Conservation (phyloP, 2,888 invertebrate genomes). For the Mycogona germanica region DNA sequence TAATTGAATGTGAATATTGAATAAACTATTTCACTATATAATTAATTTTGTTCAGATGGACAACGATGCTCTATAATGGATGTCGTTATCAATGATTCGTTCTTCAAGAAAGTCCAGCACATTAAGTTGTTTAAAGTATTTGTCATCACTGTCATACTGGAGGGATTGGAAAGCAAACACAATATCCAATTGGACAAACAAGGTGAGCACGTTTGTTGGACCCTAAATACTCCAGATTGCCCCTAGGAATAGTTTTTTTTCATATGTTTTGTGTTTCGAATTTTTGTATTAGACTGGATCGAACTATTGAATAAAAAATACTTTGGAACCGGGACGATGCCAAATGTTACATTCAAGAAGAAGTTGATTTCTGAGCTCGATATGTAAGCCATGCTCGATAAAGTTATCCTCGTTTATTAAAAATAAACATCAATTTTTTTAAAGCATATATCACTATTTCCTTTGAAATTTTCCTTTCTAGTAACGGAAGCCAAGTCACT, state of each 20-base stretch:
- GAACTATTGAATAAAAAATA: conserved; percentile 34
- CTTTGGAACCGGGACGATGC: too few relatives aligned
- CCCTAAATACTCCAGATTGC: conserved; percentile 42
- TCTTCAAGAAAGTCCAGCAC: conserved; percentile 58
- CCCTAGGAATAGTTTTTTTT: background rate
- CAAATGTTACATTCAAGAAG: too few relatives aligned
- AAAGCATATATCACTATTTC: too few relatives aligned
- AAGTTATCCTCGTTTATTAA: too few relatives aligned
- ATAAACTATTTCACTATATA: too few relatives aligned
- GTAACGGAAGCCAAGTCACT: conserved; percentile 32
- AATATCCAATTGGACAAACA: conserved; percentile 53
- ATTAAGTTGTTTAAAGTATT: conserved; percentile 62
- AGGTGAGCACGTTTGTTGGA: conserved; percentile 11
- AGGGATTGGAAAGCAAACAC: conserved; percentile 67
- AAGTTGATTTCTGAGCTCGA: too few relatives aligned
- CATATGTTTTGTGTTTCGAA: conserved; percentile 9
- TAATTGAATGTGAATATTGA: too few relatives aligned
- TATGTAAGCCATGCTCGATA: too few relatives aligned
- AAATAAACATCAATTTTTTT: too few relatives aligned
- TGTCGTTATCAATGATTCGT: conserved; percentile 65
- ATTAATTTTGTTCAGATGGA: conserved; percentile 43
- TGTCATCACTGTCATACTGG: conserved; percentile 62
- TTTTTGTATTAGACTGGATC: conserved; percentile 32
- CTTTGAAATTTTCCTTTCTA: too few relatives aligned
- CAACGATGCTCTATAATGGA: conserved; percentile 63